These are phyloP conservation scores for Orchesella cincta DNA, from an alignment of 1,140 invertebrate genomes.

Conservation along the genomic window DNA sequence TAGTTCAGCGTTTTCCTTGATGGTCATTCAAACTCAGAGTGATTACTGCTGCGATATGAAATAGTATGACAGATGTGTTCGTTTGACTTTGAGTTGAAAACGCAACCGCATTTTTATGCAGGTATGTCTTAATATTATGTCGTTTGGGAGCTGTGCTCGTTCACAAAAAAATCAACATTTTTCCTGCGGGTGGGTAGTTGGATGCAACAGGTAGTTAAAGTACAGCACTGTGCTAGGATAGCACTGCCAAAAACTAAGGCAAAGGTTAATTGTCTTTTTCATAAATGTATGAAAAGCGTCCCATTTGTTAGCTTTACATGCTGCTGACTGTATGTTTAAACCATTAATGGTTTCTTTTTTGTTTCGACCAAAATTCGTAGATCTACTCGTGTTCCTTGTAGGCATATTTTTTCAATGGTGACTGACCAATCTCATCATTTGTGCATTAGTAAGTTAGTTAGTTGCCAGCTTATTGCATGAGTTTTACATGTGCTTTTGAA, in stretches of 20 bases:
- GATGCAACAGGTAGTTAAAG: slow-evolving; percentile 13
- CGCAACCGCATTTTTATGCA: too few relatives aligned
- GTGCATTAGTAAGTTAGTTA: too few relatives aligned
- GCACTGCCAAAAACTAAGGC: neutral
- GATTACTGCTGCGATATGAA: neutral
- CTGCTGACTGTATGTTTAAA: neutral
- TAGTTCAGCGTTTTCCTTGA: neutral
- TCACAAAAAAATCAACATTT: neutral
- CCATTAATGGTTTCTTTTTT: neutral
- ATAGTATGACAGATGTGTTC: too few relatives aligned
- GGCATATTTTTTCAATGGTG: too few relatives aligned
- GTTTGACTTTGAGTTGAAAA: too few relatives aligned
- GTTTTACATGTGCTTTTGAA: too few relatives aligned
- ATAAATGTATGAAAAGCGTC: neutral
- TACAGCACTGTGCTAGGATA: neutral
- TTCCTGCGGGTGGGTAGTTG: slow-evolving; percentile 12
- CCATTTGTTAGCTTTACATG: neutral
- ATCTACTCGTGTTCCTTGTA: too few relatives aligned
- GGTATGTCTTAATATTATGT: too few relatives aligned
- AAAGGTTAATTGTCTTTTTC: neutral
- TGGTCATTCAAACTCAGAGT: neutral
- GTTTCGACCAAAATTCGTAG: neutral
- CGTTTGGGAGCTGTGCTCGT: too few relatives aligned
- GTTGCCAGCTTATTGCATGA: too few relatives aligned
- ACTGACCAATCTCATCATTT: too few relatives aligned